A percentile compares a stretch with the other conserved stretches of the same genome.
These are phyloP conservation scores for Hydriomena furcata DNA, from an alignment of 2,888 invertebrate species.

Conservation along the genomic window DNA sequence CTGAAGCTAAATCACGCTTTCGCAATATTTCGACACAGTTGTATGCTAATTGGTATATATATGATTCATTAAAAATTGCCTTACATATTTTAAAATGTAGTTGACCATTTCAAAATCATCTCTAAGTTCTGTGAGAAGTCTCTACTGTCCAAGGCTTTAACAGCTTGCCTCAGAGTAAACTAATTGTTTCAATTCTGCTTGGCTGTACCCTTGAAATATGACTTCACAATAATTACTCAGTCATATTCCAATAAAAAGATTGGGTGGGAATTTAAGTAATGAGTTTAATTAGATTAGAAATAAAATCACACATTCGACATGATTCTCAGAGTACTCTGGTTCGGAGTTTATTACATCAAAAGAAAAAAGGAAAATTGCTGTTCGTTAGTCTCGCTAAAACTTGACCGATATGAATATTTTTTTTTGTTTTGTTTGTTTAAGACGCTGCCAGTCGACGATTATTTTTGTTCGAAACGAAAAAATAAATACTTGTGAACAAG, in stretches of 20 bases:
- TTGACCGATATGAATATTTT: no score
- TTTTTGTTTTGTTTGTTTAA: no score
- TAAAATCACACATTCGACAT: slow-evolving; percentile 9
- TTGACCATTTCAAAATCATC: slow-evolving; percentile 28
- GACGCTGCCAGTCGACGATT: no score
- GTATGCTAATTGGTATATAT: no score
- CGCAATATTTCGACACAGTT: no score
- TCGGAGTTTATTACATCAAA: neutral
- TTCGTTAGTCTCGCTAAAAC: no score
- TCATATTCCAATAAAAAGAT: slow-evolving; percentile 45
- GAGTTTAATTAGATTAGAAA: slow-evolving; percentile 27
- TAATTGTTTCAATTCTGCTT: slow-evolving; percentile 57
- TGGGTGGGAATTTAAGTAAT: slow-evolving; percentile 42
- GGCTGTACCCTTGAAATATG: slow-evolving; percentile 31
- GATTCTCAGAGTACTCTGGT: slow-evolving; percentile 4
- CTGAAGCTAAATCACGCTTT: no score
- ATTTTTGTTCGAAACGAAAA: no score
- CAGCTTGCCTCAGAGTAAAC: slow-evolving; percentile 50
- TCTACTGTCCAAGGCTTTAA: slow-evolving; percentile 57
- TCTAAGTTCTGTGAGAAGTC: slow-evolving; percentile 61
- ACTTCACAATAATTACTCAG: slow-evolving; percentile 45
- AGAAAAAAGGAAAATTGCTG: no score
- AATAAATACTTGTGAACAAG: no score
- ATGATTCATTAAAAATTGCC: no score
- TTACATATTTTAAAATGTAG: slow-evolving; percentile 17